phyloP scores from a whole-genome alignment of 2,888 invertebrate genomes.

The Drosophila setosimentum region DNA sequence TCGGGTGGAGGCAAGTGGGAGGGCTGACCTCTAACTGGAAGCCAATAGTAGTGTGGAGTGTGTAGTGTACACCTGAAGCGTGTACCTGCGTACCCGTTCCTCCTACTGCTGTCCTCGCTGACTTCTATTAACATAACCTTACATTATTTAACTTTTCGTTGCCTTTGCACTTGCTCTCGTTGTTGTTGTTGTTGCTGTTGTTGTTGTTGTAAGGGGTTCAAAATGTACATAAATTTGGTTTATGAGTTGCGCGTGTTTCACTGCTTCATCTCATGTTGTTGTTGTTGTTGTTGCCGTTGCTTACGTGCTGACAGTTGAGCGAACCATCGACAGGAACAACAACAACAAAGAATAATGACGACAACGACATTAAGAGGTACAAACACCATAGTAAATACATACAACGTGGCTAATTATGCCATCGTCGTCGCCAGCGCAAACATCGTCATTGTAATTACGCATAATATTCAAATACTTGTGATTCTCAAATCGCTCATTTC shows the following conservation, averaged over 20 bases:
- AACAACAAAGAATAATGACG: constrained; percentile 10
- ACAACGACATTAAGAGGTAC: constrained; percentile 6
- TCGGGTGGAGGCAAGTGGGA: background rate
- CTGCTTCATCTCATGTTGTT: constrained; percentile 23
- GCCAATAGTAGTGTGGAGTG: constrained; percentile 38
- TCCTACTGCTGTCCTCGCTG: constrained; percentile 22
- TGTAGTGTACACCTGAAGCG: constrained; percentile 63
- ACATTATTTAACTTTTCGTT: constrained; percentile 75
- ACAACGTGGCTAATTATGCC: constrained; percentile 72
- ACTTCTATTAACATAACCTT: constrained; percentile 71
- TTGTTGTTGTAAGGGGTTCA: constrained; percentile 4
- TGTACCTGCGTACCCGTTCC: constrained; percentile 5
- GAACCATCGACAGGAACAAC: constrained; percentile 33
- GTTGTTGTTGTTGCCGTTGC: constrained; percentile 12
- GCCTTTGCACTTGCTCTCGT: constrained; percentile 51
- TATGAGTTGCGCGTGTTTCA: constrained; percentile 63
- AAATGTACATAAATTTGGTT: constrained; percentile 73
- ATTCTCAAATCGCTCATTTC: constrained; percentile 20
- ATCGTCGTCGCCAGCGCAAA: constrained; percentile 46
- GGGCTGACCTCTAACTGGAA: constrained; percentile 55
- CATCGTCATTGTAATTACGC: constrained; percentile 69
- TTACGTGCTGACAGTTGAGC: constrained; percentile 46
- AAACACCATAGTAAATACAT: constrained; percentile 45
- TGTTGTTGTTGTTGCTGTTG: constrained; percentile 8
- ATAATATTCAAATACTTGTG: constrained; percentile 51